These are phyloP conservation scores for Agapornis roseicollis DNA, from an alignment of 2,113 vertebrate genomes.

Conservation along the genomic window DNA sequence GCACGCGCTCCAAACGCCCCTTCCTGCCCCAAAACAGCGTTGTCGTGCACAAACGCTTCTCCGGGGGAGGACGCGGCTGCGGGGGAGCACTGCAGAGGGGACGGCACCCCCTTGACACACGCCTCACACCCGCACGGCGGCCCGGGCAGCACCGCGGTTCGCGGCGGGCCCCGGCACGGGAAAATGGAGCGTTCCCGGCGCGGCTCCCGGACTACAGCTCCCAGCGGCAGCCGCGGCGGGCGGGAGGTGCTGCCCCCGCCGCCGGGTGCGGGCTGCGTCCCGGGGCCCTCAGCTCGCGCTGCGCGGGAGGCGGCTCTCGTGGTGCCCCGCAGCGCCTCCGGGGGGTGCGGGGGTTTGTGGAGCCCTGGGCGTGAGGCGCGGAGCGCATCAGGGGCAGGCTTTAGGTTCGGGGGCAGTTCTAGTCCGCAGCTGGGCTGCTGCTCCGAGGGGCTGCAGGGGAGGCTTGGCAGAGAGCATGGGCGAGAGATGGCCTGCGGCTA, in stretches of 20 bases:
- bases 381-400: not conserved
- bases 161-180: not conserved
- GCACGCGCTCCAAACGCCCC: not conserved
- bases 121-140: not conserved
- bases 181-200: conserved; percentile 22
- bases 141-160: not conserved
- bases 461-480: fast-evolving
- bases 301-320: not conserved
- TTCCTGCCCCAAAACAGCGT: not conserved
- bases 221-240: not conserved
- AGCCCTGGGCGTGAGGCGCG: not conserved
- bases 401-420: not conserved
- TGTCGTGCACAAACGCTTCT: not conserved
- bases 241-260: not conserved
- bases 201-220: conserved; percentile 45
- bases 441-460: not conserved
- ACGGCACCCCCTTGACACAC: not conserved
- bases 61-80: fast-evolving
- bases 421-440: not conserved
- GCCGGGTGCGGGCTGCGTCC: not conserved
- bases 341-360: not conserved
- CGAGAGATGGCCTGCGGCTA: not conserved
- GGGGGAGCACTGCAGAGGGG: not conserved
- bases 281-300: not conserved
- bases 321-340: not conserved